Evolutionary conservation across 1,140 invertebrate genomes (phyloP), one percentile per base, ranked within the genome.

Genomic region (Oedothorax gibbosus): DNA sequence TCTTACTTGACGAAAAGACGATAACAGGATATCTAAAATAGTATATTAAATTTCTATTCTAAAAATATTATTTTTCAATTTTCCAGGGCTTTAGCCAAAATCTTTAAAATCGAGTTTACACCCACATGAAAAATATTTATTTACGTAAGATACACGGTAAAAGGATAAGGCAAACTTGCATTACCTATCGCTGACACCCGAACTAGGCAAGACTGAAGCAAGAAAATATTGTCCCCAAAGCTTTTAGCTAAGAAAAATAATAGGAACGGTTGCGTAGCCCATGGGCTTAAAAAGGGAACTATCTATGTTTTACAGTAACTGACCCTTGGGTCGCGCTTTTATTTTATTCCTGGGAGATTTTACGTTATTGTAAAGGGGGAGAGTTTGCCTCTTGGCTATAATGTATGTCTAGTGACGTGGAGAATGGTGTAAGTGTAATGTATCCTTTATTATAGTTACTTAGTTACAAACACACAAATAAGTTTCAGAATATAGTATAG

Each of bases 291-390:
- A 71, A 81, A 79, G 51, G 64, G 76, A 79, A 81, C 54, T 81
- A 71, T 81, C 78, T 71, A 81, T 81, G 78, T 81, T 81, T 81
- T 56, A 81, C 78, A 81, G 78, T 81, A 81, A 81, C 78, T 81
- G 78, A 71, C 66, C 78, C 78, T 71, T 71, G 78, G 66, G 78
- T 66, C 66, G 5, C 53, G 10, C 66, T 71, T 81, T 81, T 81
- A 71, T 71, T 81, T 60, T 62, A 69, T 71, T 65, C 78, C 66
- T 53, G 54, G 50, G 64, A 79, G 76, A 51, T 79, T 66, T 79
- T 79, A 64, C 51, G 62, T 79, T 68, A 54, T 68, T 68, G 51
- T 11, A 66, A 62, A 62, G 53, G 56, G 60, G 56, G 21, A 79
- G 35, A 54, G 53, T 68, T 66, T 49, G 50, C 62, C 60, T 79